phyloP scores from a whole-genome alignment of 2,888 invertebrate genomes.

The Agonum fuliginosum region DNA sequence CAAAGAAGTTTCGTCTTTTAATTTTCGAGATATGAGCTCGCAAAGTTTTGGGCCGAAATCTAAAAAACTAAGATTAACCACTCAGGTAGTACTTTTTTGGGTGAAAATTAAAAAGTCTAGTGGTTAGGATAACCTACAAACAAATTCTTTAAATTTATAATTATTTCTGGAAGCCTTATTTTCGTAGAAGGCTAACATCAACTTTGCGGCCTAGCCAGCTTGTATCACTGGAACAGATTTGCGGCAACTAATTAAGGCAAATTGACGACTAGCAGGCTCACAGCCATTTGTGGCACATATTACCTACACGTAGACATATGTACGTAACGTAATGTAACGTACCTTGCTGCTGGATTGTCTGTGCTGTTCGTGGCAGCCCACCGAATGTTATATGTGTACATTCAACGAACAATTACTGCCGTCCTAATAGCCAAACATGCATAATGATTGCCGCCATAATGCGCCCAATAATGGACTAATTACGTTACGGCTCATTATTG shows the following conservation, averaged over 20 bases:
- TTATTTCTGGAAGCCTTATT: not conserved
- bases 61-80: no score
- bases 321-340: no score
- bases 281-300: slow-evolving; percentile 2
- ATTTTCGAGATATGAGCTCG: no score
- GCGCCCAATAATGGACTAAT: slow-evolving; percentile 10
- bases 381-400: slow-evolving; percentile 29
- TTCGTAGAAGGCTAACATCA: not conserved
- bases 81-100: no score
- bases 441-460: slow-evolving; percentile 29
- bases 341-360: slow-evolving; percentile 30
- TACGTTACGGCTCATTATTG: slow-evolving; percentile 6
- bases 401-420: slow-evolving; percentile 28
- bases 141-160: no score
- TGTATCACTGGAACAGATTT: not conserved
- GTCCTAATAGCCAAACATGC: slow-evolving; percentile 35
- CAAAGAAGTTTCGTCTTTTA: no score
- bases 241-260: slow-evolving; percentile 20
- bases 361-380: not conserved
- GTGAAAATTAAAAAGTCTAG: no score
- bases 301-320: slow-evolving; percentile 14
- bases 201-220: not conserved
- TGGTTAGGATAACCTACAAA: no score
- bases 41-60: no score
- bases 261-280: slow-evolving; percentile 17